Conservation (phyloP, 1,140 invertebrate species). For the Papilio helenus region DNA sequence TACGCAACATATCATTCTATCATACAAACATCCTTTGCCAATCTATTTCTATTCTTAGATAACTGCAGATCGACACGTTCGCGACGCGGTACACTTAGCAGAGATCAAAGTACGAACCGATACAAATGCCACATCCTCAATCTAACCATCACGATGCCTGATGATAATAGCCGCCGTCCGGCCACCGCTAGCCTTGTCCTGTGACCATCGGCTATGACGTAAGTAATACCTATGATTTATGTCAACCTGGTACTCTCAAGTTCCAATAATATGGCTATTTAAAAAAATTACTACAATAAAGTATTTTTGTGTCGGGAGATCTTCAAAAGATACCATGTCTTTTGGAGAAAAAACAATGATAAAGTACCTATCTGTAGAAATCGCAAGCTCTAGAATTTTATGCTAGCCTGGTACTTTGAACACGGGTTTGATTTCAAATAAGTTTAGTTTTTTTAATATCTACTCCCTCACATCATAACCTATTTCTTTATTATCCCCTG, state of each 20-base stretch:
- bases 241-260: neutral
- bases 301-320: too few relatives aligned
- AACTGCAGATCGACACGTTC: neutral
- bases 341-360: too few relatives aligned
- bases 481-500: neutral
- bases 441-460: too few relatives aligned
- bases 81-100: constrained; percentile 4
- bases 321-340: too few relatives aligned
- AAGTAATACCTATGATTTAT: neutral
- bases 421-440: neutral
- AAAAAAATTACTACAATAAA: too few relatives aligned
- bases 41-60: constrained; percentile 8
- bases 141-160: constrained; percentile 3
- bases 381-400: neutral
- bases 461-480: neutral
- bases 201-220: constrained; percentile 1
- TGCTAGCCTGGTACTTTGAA: neutral
- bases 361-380: too few relatives aligned
- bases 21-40: neutral
- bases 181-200: neutral
- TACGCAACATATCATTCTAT: neutral
- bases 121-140: constrained; percentile 11
- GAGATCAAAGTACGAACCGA: constrained; percentile 3
- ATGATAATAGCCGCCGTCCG: constrained; percentile 3
- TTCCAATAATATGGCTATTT: too few relatives aligned